Base-by-base conservation (phyloP, 92 coral and sea anemone species). In the Plumapathes pennacea region DNA sequence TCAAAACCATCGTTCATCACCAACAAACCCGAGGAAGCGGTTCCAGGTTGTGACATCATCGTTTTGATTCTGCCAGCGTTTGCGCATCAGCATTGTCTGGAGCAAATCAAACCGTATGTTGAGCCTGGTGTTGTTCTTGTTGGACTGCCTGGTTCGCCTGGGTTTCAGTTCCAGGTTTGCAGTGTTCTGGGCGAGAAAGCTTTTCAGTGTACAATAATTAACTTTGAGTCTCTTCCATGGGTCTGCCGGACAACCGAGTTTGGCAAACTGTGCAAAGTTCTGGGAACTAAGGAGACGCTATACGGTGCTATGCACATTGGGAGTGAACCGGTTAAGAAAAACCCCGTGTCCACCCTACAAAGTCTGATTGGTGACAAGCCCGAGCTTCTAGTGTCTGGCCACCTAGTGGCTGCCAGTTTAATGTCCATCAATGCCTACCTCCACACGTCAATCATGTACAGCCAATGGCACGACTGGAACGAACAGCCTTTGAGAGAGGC, bases 211-310 rank as follows among this genome's bases (percentile, higher is more conserved):
- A 70, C 85, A 3, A 34, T 83, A 10, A 57, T 64, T 50, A 77
- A 74, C 19, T 70, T 83, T 34, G 90, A 83, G 72, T 71, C 85
- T 3, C 57, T 77, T 17, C 90, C 90, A 12, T 84, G 85, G 90
- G 85, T 71, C 32, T 71, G 81, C 21, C 72, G 85, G 20, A 67
- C 23, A 21, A 44, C 65, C 18, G 72, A 64, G 71, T 83, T 63
- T 77, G 89, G 89, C 13, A 25, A 47, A 43, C 38, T 59, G 32
- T 78, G 73, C 20, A 76, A 83, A 20, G 64, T 83, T 38, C 60
- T 83, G 10, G 80, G 80, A 10, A 56, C 74, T 0, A 83, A 76
- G 33, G 71, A 54, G 34, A 38, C 66, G 22, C 46, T 75, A 12
- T 10, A 32, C 1, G 89, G 89, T 14, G 79, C 84, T 17, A 32